Base-by-base conservation (phyloP, 2,888 invertebrate species). In the Eupsilia transversa region DNA sequence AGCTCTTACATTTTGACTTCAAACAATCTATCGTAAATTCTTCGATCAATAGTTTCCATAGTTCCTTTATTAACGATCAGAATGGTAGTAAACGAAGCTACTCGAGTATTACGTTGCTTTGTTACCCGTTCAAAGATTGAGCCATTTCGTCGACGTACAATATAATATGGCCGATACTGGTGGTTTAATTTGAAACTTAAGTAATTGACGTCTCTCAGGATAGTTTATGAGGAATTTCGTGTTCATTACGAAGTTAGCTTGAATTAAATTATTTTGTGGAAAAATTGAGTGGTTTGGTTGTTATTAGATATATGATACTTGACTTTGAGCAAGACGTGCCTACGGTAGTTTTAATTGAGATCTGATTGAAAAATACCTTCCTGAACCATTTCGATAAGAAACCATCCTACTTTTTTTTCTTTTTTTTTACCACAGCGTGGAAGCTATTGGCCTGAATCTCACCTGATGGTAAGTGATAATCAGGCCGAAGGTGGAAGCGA, bases 131-230 rank as follows among this genome's bases (percentile, higher is more conserved):
- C 88, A 87, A 88, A 85, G 86, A 84, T 84, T 84, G 86, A 84
- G 73, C 85, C 86, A 82, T 86, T 86, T 87, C 85, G 73, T 82
- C 83, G 76, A 78, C 70, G 83, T 82, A 80, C 65, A 57, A 66
- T 79, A 80, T 90, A 89, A 91, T 88, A 88, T 87, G 86, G 77
- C 69, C 86, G 83, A 89, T 88, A 86, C 82, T 77, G 68, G 90
- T 77, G 87, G 89, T 89, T 89, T 88, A 88, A 87, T 87, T 86
- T 86, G 74, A 85, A 90, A 89, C 89, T 89, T 84, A 81, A 88
- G 84, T 90, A 89, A 91, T 90, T 88, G 89, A 88, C 86, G 81
- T 82, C 87, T 82, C 76, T 63, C 71, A 68, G 74, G 83, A 91
- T 91, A 91, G 89, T 90, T 90, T 76, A 74, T 72, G 38, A 71